These are phyloP conservation scores for Actinopyga echinites DNA, from an alignment of 53 echinoderm and acorn worm genomes.

Conservation along the genomic window DNA sequence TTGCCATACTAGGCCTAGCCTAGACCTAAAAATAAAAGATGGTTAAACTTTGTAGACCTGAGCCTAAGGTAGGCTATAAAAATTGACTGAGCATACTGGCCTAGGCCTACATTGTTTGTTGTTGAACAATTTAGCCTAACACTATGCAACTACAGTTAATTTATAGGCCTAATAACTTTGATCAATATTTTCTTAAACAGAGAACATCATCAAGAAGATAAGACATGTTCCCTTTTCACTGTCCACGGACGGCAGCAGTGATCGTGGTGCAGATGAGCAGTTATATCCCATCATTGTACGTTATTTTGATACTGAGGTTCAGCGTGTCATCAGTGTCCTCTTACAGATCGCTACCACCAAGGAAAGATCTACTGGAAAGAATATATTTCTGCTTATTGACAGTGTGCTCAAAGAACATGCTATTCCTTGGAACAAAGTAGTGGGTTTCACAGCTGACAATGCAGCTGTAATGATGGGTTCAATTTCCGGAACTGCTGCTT, in stretches of 20 bases:
- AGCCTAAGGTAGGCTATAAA: too few species aligned
- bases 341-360: conserved; percentile 44
- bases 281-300: conserved; percentile 39
- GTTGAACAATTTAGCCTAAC: too few species aligned
- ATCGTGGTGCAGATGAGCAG: conserved; percentile 43
- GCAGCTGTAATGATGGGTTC: conserved; percentile 55
- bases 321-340: conserved; percentile 42
- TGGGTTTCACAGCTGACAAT: conserved; percentile 55
- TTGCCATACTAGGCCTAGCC: too few species aligned
- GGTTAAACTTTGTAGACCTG: too few species aligned
- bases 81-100: too few species aligned
- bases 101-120: too few species aligned
- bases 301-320: conserved; percentile 23
- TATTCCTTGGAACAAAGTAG: conserved; percentile 50
- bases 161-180: too few species aligned
- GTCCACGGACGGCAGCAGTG: conserved; percentile 35
- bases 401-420: conserved; percentile 49
- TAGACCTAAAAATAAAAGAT: too few species aligned
- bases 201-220: conserved; percentile 9
- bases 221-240: conserved; percentile 24
- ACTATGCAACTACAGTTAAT: too few species aligned
- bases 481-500: conserved; percentile 41
- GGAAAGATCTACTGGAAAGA: conserved; percentile 56
- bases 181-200: too few species aligned
- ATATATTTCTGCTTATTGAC: conserved; percentile 50